phyloP scores from a whole-genome alignment of 2,888 invertebrate genomes.

The Eugnorisma glareosa region DNA sequence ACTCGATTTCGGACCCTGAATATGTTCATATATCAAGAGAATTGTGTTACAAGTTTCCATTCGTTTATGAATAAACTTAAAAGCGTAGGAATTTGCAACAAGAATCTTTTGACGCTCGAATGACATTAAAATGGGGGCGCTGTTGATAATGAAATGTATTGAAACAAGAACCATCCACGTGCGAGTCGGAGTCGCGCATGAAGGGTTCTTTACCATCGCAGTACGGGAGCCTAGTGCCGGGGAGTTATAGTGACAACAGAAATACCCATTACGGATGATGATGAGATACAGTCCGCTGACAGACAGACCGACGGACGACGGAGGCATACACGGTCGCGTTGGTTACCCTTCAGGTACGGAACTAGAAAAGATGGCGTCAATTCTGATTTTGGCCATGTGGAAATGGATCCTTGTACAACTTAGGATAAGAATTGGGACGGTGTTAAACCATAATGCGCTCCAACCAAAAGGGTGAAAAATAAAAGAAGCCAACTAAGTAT shows the following conservation, averaged over 20 bases:
- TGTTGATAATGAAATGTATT: not conserved
- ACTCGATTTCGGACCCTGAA: slow-evolving; percentile 11
- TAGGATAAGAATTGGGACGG: not conserved
- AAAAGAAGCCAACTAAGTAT: slow-evolving; percentile 5
- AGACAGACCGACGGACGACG: too few species aligned
- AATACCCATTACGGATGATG: too few species aligned
- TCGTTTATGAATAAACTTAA: not conserved
- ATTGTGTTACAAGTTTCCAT: slow-evolving; percentile 1
- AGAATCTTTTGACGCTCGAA: not conserved
- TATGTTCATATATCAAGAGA: too few species aligned
- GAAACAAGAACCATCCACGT: too few species aligned
- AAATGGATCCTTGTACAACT: not conserved
- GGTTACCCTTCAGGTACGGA: too few species aligned
- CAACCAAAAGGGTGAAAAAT: not conserved
- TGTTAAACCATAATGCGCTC: not conserved
- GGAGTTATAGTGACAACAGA: too few species aligned
- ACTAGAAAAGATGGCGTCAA: not conserved
- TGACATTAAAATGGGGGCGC: not conserved
- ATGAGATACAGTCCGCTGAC: too few species aligned
- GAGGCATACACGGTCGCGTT: too few species aligned
- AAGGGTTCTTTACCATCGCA: too few species aligned
- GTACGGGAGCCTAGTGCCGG: too few species aligned
- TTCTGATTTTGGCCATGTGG: not conserved
- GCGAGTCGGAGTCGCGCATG: too few species aligned
- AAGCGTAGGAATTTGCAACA: not conserved